Evolutionary conservation across 1,140 invertebrate species (phyloP).

Genomic region (Homarus americanus): DNA sequence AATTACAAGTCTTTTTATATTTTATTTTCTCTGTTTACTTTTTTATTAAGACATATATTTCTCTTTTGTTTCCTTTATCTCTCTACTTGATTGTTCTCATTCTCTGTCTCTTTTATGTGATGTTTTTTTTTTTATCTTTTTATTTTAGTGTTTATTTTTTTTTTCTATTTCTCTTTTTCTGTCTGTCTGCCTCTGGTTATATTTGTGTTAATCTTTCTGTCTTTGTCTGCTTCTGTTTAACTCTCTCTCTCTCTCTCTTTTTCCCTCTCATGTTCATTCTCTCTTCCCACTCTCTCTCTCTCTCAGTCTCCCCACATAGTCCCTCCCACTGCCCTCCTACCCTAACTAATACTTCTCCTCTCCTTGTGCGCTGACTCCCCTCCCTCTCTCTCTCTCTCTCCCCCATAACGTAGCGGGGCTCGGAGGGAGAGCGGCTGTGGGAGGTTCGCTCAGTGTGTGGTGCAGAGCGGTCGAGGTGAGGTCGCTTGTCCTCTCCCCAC

Average conservation of each 20-base stretch:
- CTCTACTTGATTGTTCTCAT: background rate
- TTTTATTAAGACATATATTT: too few species aligned
- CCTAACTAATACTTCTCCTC: slow-evolving; percentile 3
- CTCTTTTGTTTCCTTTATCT: background rate
- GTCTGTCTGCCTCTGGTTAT: background rate
- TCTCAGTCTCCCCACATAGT: background rate
- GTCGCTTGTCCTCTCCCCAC: slow-evolving; percentile 16
- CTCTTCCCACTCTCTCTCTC: background rate
- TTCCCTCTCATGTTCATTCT: background rate
- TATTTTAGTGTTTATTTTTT: background rate
- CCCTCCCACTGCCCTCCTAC: slow-evolving; percentile 32
- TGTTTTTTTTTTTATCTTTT: background rate
- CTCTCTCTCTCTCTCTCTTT: slow-evolving; percentile 9
- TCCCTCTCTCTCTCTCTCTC: slow-evolving; percentile 3
- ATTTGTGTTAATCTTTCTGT: background rate
- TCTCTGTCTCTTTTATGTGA: background rate
- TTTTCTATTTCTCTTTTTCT: background rate
- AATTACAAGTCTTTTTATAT: background rate
- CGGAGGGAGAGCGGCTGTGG: slow-evolving; percentile 15
- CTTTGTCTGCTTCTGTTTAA: background rate
- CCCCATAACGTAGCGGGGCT: background rate
- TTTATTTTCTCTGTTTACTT: too few species aligned
- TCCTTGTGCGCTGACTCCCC: slow-evolving; percentile 27
- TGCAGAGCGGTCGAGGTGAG: slow-evolving; percentile 32
- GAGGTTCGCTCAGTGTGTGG: slow-evolving; percentile 34